Percentiles rank a stretch among this genome's conserved stretches.
phyloP scores from a whole-genome alignment of 2,888 invertebrate species.

The Erannis defoliaria region DNA sequence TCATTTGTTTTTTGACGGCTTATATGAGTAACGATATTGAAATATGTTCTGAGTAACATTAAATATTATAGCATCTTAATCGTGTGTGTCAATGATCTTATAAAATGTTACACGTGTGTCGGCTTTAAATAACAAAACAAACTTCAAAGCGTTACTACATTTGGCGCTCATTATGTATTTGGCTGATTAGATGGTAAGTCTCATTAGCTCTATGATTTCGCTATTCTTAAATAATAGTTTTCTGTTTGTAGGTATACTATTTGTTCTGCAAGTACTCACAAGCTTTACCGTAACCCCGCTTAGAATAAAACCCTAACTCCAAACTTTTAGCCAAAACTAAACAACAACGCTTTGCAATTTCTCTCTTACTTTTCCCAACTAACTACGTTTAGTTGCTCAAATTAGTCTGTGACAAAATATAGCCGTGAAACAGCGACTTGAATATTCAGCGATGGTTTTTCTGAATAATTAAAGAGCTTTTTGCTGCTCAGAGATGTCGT shows the following conservation, averaged over 20 bases:
- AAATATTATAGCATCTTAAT: too few relatives aligned
- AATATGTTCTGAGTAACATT: too few relatives aligned
- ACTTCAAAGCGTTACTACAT: too few relatives aligned
- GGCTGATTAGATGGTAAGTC: too few relatives aligned
- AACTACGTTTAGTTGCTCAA: conserved; percentile 22
- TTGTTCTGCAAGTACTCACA: not conserved
- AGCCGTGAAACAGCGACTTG: conserved; percentile 21
- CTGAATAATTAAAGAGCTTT: conserved; percentile 44
- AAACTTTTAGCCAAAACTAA: conserved; percentile 17
- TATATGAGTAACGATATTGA: too few relatives aligned
- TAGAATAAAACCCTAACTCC: conserved; percentile 9
- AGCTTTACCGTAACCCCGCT: conserved; percentile 1
- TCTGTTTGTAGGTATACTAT: not conserved
- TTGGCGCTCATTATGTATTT: too few relatives aligned
- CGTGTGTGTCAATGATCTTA: too few relatives aligned
- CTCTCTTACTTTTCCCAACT: conserved; percentile 12
- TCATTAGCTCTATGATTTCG: too few relatives aligned
- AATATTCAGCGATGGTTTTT: conserved; percentile 42
- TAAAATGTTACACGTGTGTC: too few relatives aligned
- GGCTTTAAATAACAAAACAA: too few relatives aligned
- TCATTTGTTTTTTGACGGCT: too few relatives aligned
- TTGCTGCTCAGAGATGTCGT: conserved; percentile 36
- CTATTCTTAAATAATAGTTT: too few relatives aligned
- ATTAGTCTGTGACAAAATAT: conserved; percentile 23
- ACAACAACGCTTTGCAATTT: conserved; percentile 14